phyloP scores from a whole-genome alignment of 1,140 invertebrate genomes.

The Orchestia grillus region DNA sequence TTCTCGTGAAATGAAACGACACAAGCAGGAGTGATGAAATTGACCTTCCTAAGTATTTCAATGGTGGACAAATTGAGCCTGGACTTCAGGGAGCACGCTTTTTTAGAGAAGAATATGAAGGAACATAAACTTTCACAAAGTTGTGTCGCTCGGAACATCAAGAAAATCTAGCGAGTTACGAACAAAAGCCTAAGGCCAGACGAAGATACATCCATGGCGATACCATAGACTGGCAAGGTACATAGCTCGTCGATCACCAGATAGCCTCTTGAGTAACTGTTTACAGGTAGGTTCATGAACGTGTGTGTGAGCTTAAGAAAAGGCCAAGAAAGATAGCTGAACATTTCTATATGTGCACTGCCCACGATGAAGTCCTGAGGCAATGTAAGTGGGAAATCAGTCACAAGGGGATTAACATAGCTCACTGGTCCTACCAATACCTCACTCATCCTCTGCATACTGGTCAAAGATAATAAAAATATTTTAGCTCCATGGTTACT shows the following conservation, averaged over 20 bases:
- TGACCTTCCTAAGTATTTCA: background rate
- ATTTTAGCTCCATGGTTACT: background rate
- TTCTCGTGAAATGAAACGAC: background rate
- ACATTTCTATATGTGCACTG: background rate
- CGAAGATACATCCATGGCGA: background rate
- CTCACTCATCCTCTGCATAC: background rate
- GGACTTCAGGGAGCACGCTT: background rate
- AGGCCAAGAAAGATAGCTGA: background rate
- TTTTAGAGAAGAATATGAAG: background rate
- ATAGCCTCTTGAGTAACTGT: background rate
- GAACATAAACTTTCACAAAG: background rate
- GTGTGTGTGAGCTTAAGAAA: background rate
- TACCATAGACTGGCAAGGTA: background rate
- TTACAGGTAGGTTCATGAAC: background rate
- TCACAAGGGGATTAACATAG: background rate
- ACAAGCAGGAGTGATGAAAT: background rate
- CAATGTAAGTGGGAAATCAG: background rate
- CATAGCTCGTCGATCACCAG: background rate
- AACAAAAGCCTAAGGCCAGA: background rate
- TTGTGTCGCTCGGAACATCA: background rate
- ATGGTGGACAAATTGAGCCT: background rate
- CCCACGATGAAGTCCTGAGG: background rate
- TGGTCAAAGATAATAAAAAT: background rate
- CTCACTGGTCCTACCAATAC: background rate
- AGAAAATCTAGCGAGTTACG: background rate